phyloP scores from a whole-genome alignment of 1,140 invertebrate genomes.

The Drosophila sechellia region DNA sequence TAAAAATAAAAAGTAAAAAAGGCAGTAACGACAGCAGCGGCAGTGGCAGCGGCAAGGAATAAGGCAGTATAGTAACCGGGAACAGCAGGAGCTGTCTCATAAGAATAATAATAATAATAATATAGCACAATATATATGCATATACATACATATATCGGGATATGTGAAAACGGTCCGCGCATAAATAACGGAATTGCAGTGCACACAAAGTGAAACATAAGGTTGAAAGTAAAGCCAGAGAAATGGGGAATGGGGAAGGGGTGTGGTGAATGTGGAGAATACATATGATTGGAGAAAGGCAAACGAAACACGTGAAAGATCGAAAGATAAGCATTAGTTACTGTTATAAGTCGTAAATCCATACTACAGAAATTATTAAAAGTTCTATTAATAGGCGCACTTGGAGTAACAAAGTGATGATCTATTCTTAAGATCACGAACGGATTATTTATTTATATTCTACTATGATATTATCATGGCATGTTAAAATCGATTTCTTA shows the following conservation, averaged over 20 bases:
- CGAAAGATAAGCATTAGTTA: slow-evolving; percentile 5
- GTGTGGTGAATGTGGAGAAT: background rate
- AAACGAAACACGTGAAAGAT: slow-evolving; percentile 4
- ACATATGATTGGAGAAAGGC: slow-evolving; percentile 15
- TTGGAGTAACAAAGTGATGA: background rate
- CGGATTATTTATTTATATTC: too few species aligned
- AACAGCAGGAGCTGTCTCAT: slow-evolving; percentile 59
- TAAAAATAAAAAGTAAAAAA: slow-evolving; percentile 21
- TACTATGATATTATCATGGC: too few species aligned
- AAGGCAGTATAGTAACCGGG: slow-evolving; percentile 7
- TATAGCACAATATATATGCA: slow-evolving; percentile 30
- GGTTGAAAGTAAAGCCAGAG: slow-evolving; percentile 1
- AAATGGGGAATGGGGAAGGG: background rate
- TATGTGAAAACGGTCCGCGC: slow-evolving; percentile 36
- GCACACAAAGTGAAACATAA: slow-evolving; percentile 39
- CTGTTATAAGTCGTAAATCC: background rate
- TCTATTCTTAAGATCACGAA: too few species aligned
- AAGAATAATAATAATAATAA: slow-evolving; percentile 55
- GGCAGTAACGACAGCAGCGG: slow-evolving; percentile 36
- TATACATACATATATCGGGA: slow-evolving; percentile 23
- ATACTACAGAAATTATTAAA: background rate
- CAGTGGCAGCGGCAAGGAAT: slow-evolving; percentile 44
- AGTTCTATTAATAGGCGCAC: background rate
- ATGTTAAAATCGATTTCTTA: too few species aligned
- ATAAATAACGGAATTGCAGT: slow-evolving; percentile 56